phyloP scores from a whole-genome alignment of 2,888 invertebrate genomes.

The Ormyrus rosae region DNA sequence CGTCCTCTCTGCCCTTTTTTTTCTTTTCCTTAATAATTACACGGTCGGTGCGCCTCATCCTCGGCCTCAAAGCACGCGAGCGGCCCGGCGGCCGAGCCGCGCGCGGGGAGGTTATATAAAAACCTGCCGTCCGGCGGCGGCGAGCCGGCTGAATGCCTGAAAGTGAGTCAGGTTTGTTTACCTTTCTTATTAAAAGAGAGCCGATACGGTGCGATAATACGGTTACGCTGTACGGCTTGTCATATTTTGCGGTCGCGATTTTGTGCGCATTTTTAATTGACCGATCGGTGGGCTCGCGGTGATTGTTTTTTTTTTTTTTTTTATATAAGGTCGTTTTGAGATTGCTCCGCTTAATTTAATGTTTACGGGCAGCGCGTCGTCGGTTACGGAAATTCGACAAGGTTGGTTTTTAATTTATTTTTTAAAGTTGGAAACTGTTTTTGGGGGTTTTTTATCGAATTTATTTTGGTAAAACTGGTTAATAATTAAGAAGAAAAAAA shows the following conservation, averaged over 20 bases:
- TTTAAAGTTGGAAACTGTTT: too few species aligned
- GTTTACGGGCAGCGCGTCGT: too few species aligned
- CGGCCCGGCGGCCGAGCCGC: neutral
- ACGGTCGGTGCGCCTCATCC: neutral
- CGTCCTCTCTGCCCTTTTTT: neutral
- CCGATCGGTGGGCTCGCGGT: neutral
- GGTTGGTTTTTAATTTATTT: too few species aligned
- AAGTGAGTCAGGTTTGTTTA: conserved; percentile 43
- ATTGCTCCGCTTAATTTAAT: too few species aligned
- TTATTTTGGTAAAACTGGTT: too few species aligned
- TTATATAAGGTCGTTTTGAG: neutral
- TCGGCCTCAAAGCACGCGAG: too few species aligned
- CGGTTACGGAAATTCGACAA: too few species aligned
- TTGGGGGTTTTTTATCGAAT: too few species aligned
- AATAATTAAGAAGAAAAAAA: too few species aligned
- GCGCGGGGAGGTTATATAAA: neutral
- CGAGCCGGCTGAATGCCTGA: neutral
- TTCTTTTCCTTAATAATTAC: conserved; percentile 9
- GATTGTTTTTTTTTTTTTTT: neutral
- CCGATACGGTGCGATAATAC: conserved; percentile 15
- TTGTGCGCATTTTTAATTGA: neutral
- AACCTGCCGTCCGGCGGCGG: neutral
- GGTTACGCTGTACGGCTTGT: neutral
- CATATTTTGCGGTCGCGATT: conserved; percentile 19
- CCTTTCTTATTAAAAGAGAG: conserved; percentile 37